Percentiles rank a stretch among this genome's conserved stretches.
These are phyloP conservation scores for Alca torda DNA, from an alignment of 2,797 vertebrate genomes.

Conservation along the genomic window DNA sequence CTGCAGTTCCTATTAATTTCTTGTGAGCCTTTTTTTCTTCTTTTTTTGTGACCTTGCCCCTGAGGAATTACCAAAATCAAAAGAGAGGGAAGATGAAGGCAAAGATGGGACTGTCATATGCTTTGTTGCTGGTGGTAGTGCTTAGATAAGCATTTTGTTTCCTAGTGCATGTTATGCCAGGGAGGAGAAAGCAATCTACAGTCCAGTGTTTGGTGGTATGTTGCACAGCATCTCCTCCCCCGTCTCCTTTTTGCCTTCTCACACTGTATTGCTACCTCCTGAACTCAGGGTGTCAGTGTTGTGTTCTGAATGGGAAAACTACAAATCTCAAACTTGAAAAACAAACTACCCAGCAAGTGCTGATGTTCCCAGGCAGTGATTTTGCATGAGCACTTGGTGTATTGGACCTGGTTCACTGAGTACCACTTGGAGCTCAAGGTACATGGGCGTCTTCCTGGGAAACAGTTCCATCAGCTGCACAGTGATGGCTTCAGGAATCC, in stretches of 20 bases:
- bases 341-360: not conserved
- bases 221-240: not conserved
- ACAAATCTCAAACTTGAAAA: not conserved
- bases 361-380: not conserved
- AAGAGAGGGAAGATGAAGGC: not conserved
- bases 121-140: not conserved
- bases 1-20: not conserved
- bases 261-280: not conserved
- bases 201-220: not conserved
- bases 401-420: not conserved
- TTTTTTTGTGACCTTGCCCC: not conserved
- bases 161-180: not conserved
- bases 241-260: not conserved
- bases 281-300: not conserved
- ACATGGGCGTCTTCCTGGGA: not conserved
- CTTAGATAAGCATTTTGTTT: not conserved
- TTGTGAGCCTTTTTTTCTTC: not conserved
- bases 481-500: not conserved
- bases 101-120: not conserved
- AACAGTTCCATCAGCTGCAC: not conserved
- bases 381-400: fast-evolving
- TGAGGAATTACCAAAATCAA: not conserved
- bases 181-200: not conserved
- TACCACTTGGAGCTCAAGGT: not conserved
- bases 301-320: not conserved